phyloP scores from a whole-genome alignment of 2,797 vertebrate genomes.

The Anabacerthia variegaticeps region DNA sequence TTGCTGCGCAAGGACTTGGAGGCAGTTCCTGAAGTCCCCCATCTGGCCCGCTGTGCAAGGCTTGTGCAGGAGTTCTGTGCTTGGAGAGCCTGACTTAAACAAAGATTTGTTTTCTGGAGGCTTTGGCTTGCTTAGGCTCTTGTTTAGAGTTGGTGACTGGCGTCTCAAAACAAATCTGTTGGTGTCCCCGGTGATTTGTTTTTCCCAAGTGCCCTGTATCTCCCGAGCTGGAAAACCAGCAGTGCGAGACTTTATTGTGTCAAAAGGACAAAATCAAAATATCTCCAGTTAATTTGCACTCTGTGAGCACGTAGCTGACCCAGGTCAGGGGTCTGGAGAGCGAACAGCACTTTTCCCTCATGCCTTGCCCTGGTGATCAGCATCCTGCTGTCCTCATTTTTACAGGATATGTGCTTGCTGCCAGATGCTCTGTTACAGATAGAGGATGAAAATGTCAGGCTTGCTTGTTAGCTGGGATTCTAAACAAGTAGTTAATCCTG shows the following conservation, averaged over 20 bases:
- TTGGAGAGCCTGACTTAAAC: not conserved
- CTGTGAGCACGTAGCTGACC: not conserved
- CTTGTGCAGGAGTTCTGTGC: not conserved
- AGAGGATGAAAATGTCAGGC: not conserved
- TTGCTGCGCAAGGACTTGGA: not conserved
- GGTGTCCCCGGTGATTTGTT: not conserved
- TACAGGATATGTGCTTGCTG: not conserved
- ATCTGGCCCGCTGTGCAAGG: not conserved
- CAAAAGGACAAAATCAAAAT: not conserved
- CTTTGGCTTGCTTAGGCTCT: not conserved
- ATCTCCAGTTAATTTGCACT: not conserved
- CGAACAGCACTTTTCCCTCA: not conserved
- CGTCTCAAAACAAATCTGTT: not conserved
- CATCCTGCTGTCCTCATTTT: not conserved
- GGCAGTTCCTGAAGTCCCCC: constrained; percentile 14
- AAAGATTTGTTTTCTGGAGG: constrained; percentile 41
- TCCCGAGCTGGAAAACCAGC: not conserved
- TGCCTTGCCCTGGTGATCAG: not conserved
- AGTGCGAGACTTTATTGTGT: not conserved
- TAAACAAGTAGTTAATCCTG: not conserved
- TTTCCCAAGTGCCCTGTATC: not conserved
- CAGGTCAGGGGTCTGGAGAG: not conserved
- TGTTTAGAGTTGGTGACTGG: constrained; percentile 30
- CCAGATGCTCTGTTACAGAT: not conserved
- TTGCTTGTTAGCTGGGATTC: not conserved